A percentile compares a stretch with the other conserved stretches of the same genome.
phyloP scores from a whole-genome alignment of 2,113 vertebrate species.

The Plotosus lineatus region DNA sequence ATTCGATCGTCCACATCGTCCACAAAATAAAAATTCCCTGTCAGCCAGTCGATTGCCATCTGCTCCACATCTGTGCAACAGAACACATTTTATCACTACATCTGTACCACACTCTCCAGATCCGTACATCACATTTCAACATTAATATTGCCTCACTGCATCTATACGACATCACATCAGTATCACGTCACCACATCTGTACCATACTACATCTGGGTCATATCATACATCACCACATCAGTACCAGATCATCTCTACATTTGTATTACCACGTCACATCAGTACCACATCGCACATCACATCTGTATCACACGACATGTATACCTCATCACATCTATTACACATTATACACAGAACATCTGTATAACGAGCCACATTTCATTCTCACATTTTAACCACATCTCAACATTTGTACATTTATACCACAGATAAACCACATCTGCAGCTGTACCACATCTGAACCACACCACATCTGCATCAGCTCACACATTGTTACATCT shows the following conservation, averaged over 20 bases:
- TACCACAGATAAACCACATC: not conserved
- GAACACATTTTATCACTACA: not conserved
- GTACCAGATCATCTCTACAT: slow-evolving; percentile 68
- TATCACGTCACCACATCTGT: not conserved
- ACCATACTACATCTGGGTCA: not conserved
- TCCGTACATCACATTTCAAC: not conserved
- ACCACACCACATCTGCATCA: not conserved
- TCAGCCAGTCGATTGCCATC: slow-evolving; percentile 99
- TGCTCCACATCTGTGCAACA: slow-evolving; percentile 87
- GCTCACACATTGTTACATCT: not conserved
- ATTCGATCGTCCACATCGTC: slow-evolving; percentile 96
- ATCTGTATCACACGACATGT: not conserved
- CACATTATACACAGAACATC: not conserved
- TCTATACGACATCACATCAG: not conserved
- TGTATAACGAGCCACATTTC: not conserved
- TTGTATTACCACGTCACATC: slow-evolving; percentile 56
- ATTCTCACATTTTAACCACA: not conserved
- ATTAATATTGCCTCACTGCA: not conserved
- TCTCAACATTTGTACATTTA: not conserved
- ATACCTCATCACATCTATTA: not conserved
- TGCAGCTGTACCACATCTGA: not conserved
- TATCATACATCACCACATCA: slow-evolving; percentile 76
- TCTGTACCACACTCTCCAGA: not conserved
- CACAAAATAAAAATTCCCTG: slow-evolving; percentile 98
- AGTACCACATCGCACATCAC: not conserved